Conservation (phyloP, 2,113 vertebrate genomes). For the Platichthys flesus region DNA sequence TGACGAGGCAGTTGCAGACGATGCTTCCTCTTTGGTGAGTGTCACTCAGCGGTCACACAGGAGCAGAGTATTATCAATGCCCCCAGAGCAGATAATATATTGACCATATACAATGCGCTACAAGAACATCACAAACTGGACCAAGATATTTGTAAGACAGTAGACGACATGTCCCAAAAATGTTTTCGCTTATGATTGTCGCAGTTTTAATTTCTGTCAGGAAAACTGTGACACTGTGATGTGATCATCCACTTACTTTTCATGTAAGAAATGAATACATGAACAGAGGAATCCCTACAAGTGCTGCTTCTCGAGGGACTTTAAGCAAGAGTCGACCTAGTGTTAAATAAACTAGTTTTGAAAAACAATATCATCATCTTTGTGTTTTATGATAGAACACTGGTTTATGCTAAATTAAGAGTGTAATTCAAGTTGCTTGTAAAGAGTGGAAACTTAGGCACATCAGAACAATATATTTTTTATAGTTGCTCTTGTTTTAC, state of each 20-base stretch:
- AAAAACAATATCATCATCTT: neutral
- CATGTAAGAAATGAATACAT: too few relatives aligned
- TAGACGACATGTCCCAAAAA: neutral
- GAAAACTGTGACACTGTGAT: too few relatives aligned
- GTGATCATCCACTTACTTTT: too few relatives aligned
- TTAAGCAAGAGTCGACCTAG: neutral
- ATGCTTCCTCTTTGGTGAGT: constrained; percentile 71
- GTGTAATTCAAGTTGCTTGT: neutral
- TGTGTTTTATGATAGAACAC: neutral
- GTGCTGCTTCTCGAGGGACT: neutral
- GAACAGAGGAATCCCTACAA: too few relatives aligned
- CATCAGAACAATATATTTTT: neutral
- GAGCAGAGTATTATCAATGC: neutral
- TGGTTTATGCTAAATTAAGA: neutral
- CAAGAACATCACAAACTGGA: neutral
- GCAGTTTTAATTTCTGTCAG: neutral
- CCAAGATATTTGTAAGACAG: neutral
- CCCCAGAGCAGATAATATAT: neutral
- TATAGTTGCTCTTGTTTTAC: constrained; percentile 14
- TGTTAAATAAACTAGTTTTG: neutral
- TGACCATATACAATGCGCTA: neutral
- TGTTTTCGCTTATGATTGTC: too few relatives aligned
- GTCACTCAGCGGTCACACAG: neutral
- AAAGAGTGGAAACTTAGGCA: constrained; percentile 7
- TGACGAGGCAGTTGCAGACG: constrained; percentile 28